Evolutionary conservation across 2,113 vertebrate genomes (phyloP).

Genomic region (Anolis carolinensis): DNA sequence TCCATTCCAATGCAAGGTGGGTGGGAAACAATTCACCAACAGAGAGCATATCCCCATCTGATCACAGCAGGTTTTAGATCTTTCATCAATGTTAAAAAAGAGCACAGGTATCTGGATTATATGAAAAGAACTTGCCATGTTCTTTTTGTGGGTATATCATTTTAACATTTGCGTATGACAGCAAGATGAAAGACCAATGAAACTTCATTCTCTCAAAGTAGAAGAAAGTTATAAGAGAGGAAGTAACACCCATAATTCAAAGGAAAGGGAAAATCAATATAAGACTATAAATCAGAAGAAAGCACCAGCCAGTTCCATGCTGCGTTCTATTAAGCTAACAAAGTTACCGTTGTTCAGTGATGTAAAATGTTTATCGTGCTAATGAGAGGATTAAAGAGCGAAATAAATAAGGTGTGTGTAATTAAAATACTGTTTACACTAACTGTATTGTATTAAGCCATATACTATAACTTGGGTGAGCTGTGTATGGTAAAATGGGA

Average conservation of each 20-base stretch:
- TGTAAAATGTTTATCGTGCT: constrained; percentile 15
- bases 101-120: background rate
- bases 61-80: constrained; percentile 21
- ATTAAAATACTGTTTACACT: constrained; percentile 42
- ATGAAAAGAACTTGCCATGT: fast-evolving
- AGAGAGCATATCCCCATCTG: constrained; percentile 44
- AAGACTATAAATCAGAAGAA: constrained; percentile 9
- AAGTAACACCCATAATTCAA: background rate
- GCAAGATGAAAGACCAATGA: background rate
- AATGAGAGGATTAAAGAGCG: constrained; percentile 30
- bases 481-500: background rate
- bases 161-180: background rate
- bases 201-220: background rate
- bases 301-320: background rate
- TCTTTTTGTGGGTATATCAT: background rate
- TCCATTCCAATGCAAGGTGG: constrained; percentile 27
- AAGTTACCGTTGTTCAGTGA: constrained; percentile 36
- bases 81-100: constrained; percentile 27
- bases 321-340: background rate
- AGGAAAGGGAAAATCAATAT: constrained; percentile 35
- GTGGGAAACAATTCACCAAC: constrained; percentile 33
- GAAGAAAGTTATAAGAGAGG: background rate
- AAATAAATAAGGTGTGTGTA: constrained; percentile 34
- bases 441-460: constrained; percentile 11
- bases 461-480: background rate